These are phyloP conservation scores for Sinocyclocheilus rhinocerous DNA, from an alignment of 2,113 vertebrate species.

Conservation along the genomic window DNA sequence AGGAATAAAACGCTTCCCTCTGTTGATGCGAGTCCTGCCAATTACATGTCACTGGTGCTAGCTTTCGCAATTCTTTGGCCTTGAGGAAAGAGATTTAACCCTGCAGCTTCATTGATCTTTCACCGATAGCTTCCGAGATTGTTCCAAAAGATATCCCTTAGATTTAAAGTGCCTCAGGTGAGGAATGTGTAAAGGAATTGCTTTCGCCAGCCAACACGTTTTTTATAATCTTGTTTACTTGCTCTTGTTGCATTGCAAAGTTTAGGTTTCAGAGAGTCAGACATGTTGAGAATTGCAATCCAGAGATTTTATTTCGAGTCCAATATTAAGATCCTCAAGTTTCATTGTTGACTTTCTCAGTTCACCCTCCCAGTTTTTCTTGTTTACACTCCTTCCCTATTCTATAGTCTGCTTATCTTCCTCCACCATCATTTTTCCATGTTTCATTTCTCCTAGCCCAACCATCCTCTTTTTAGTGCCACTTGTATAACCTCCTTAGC, in stretches of 20 bases:
- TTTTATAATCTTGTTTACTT: conserved; percentile 27
- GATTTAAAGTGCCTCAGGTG: background rate
- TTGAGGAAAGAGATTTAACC: conserved; percentile 6
- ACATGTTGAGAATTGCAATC: background rate
- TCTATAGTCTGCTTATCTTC: background rate
- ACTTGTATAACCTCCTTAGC: background rate
- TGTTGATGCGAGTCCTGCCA: conserved; percentile 19
- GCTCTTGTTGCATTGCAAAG: background rate
- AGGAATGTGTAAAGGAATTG: background rate
- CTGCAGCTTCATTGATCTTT: background rate
- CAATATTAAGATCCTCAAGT: background rate
- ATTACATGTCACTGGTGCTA: background rate
- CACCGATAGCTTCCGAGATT: background rate
- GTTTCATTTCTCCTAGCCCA: background rate
- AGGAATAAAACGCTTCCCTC: background rate
- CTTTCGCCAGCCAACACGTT: background rate
- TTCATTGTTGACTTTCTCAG: background rate
- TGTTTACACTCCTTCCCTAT: background rate
- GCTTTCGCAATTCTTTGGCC: background rate
- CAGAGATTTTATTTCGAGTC: conserved; percentile 8
- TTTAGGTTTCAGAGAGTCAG: conserved; percentile 20
- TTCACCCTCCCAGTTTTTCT: background rate
- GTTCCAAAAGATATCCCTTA: background rate
- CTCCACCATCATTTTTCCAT: background rate
- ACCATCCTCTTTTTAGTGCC: background rate